Base-by-base conservation (phyloP, 2,113 vertebrate genomes). In the Prunella fulvescens region DNA sequence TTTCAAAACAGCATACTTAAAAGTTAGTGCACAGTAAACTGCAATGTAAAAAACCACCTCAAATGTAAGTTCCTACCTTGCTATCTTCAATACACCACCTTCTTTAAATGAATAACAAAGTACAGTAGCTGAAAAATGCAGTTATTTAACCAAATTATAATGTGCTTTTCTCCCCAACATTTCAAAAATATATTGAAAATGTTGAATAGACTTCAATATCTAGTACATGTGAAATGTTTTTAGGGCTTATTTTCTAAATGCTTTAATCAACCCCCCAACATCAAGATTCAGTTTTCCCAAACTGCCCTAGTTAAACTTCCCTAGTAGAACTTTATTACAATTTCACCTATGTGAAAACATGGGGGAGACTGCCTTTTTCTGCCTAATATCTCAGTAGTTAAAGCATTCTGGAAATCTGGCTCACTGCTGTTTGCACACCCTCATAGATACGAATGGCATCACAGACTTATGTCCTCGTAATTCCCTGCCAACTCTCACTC, bases 401-500 rank as follows among this genome's bases (percentile, higher is more conserved):
- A 45, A 88, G 56, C 56, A 60, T 78, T 88, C 91, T 81, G 94
- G 48, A 86, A 94, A 77, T 76, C 53, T 88, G 82, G n/a, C 79
- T 86, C 88, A n/a, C 85, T 87, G 72, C 91, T 89, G 81, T 74
- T 84, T 94, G 92, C 74, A 93, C 88, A 94, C 74, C 88, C 95
- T 85, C 79, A 69, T 50, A 89, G 86, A 95, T 51, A 79, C 0
- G 2, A 95, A 88, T 0, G 8, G 76, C 71, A 80, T 50, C 76
- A 50, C 82, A 93, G 51, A 67, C 80, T 94, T 92, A 83, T 81
- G 94, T 88, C 88, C 92, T 96, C 1, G 1, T 70, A 90, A 94
- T 81, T 92, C 91, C 77, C 65, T 96, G 94, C 88, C 92, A 92
- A 64, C 69, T 87, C 92, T 86, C 83, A 88, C 81, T 94, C 92